Percentiles rank a stretch among this genome's conserved stretches.
These are phyloP conservation scores for crab-eating macaque (Macaca fascicularis) DNA, from an alignment of 2,113 vertebrate genomes.

Conservation along the genomic window T2T-MFA8v1.1 NC_088379.1:9050001-9050500, in stretches of 20 bases:
- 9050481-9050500: background rate
- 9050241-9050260: background rate
- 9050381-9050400: background rate
- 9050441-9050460: background rate
- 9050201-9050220: background rate
- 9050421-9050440: background rate
- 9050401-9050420: too few species aligned
- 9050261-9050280: background rate
- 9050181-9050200: background rate
- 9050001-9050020: background rate
- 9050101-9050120: background rate
- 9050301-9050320: background rate
- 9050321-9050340: background rate
- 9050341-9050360: rapidly evolving
- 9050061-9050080: background rate
- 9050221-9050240: background rate
- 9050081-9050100: background rate
- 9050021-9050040: background rate
- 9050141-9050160: background rate
- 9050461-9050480: background rate
- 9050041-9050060: background rate
- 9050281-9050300: background rate
- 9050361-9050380: too few species aligned
- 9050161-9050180: background rate
- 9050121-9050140: background rate